Base-by-base conservation (phyloP, 2,113 vertebrate species). In the Strix aluco region DNA sequence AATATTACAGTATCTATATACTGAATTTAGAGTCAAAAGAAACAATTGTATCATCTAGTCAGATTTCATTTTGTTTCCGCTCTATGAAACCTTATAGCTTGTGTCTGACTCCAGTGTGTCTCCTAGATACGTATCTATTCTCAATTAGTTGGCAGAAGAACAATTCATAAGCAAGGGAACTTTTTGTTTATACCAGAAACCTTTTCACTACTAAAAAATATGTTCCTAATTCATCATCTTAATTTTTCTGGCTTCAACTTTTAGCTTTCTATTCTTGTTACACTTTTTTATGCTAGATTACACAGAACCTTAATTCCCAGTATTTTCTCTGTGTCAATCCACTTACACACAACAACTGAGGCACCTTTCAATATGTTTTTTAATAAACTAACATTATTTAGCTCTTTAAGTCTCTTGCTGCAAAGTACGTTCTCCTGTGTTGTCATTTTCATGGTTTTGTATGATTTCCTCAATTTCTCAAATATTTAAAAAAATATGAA, bases 261-360 rank as follows among this genome's bases (percentile, higher is more conserved):
- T 70, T 88, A 51, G 40, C 44, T 93, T 92, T 93, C 79, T 85
- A 16, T 90, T 93, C 79, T 69, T 80, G n/a, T 71, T 92, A 71
- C 16, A 54, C 10, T 61, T 90, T 58, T 91, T 88, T 29, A 71
- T 67, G 63, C 69, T 72, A 81, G 55, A 63, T 70, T 96, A 71
- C 55, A 57, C 46, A 92, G 29, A 86, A 46, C 10, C 11, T 62
- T 78, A 81, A 58, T 92, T 94, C 27, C 32, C 57, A 46, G 25
- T 67, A 63, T 91, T 90, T 95, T 63, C 84, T 72, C 81, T 81
- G 42, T 74, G 55, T 89, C 94, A 87, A 55, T 83, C 47, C 77
- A 67, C 57, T 91, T 81, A 54, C 5, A 46, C 20, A 40, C 7
- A 82, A 40, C 15, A 73, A 61, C 13, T 65, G 58, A 84, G 57